Evolutionary conservation across 2,888 invertebrate genomes (phyloP).

Genomic region (Elegia similella): DNA sequence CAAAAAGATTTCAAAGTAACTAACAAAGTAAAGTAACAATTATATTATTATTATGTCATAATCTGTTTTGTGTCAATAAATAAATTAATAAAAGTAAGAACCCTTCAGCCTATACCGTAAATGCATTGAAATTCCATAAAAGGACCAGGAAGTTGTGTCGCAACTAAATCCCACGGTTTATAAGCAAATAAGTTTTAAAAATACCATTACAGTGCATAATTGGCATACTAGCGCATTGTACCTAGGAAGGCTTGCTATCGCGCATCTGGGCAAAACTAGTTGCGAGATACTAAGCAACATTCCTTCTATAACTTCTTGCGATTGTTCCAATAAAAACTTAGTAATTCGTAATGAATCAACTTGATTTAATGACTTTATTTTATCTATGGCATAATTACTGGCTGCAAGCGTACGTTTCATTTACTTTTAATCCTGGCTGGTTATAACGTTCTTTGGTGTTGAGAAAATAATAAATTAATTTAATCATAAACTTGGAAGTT

Average conservation of each 20-base stretch:
- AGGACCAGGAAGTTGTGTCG: conserved; percentile 2
- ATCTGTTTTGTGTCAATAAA: too few relatives aligned
- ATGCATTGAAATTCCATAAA: neutral
- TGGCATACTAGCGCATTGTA: conserved; percentile 17
- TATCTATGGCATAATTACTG: conserved; percentile 7
- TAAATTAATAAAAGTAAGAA: too few relatives aligned
- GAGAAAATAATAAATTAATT: neutral
- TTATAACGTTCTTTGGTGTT: neutral
- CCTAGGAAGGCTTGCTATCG: conserved; percentile 17
- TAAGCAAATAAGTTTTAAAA: conserved; percentile 12
- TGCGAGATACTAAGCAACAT: conserved; percentile 26
- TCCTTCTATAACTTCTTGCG: conserved; percentile 22
- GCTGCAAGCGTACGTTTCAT: neutral
- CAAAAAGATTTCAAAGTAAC: too few relatives aligned
- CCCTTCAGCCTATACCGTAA: neutral
- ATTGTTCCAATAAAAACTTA: conserved; percentile 15
- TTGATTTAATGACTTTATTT: conserved; percentile 13
- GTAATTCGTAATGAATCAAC: conserved; percentile 11
- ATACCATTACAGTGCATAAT: conserved; percentile 15
- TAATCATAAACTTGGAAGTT: neutral
- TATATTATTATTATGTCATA: too few relatives aligned
- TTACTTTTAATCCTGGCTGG: neutral
- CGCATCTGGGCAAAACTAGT: conserved; percentile 30
- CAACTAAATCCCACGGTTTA: conserved; percentile 12
- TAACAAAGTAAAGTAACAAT: too few relatives aligned